Conservation (phyloP, 2,113 vertebrate genomes). For the Bubalus kerabau region DNA sequence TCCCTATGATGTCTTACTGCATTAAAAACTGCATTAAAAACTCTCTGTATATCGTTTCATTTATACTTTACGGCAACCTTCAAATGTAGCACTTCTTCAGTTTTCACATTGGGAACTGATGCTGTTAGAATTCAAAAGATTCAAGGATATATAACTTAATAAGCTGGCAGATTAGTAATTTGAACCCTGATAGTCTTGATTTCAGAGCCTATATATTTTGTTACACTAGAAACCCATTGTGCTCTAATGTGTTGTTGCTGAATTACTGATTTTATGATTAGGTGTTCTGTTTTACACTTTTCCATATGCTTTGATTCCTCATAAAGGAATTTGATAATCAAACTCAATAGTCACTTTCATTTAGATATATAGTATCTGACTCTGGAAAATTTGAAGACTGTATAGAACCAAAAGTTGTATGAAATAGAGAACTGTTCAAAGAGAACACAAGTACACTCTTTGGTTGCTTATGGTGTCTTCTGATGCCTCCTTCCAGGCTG, state of each 20-base stretch:
- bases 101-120: neutral
- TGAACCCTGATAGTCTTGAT: neutral
- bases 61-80: neutral
- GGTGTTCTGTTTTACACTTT: neutral
- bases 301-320: neutral
- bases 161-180: neutral
- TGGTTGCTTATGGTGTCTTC: neutral
- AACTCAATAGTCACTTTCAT: conserved; percentile 4
- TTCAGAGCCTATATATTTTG: neutral
- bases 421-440: neutral
- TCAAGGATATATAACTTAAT: neutral
- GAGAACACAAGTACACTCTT: neutral
- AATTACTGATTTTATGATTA: neutral
- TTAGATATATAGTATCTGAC: neutral
- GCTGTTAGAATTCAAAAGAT: neutral
- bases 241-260: neutral
- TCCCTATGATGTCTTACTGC: neutral
- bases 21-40: neutral
- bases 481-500: neutral
- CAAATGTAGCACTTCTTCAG: neutral
- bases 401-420: neutral
- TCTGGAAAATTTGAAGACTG: neutral
- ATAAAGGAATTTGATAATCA: neutral
- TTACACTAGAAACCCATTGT: neutral
- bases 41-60: neutral